Evolutionary conservation across 1,140 invertebrate species (phyloP), one percentile per base, ranked within the genome.

Genomic region (Himalopsyche phryganea): DNA sequence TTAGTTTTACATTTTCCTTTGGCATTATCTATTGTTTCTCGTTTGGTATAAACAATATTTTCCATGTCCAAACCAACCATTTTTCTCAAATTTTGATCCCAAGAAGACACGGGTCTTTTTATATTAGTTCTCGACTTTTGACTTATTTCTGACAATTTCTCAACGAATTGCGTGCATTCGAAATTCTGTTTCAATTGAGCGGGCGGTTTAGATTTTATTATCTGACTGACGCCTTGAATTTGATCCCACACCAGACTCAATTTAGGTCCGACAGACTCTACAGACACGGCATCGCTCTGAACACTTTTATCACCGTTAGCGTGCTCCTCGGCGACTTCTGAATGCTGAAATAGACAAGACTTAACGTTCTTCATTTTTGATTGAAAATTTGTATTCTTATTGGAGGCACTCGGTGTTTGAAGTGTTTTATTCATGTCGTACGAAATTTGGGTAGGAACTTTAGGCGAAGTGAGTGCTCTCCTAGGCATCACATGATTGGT

Each of bases 381-480:
- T 38, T 33, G 20, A n/a, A 35, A 28, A 28, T 40, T 53, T 44
- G 4, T 47, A 44, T 38, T 7, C 17, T 40, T 47, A 38, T 32
- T 55, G 10, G 13, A 13, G 10, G 28, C 44, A 33, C 28, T 19
- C 23, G 23, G 38, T 40, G 38, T 40, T 28, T 28, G 23, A 5
- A 28, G 9, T 28, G 23, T 28, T 28, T 28, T 28, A 28, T 28
- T 28, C 23, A 28, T 5, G n/a, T n/a, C 9, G 23, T 3, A 28
- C n/a, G 38, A 15, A 3, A 40, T 38, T 14, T 23, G n/a, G 11
- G 32, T 15, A 53, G 42, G 19, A 13, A 50, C 17, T 50, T 62
- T 62, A 4, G 60, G 60, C 11, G 55, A 58, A n/a, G 53, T 62
- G 13, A 41, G 19, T 10, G 60, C 45, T 40, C 40, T 58, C 44